A percentile compares a stretch with the other conserved stretches of the same genome.
Conservation (phyloP, 2,888 invertebrate genomes). For the Tyria jacobaeae region DNA sequence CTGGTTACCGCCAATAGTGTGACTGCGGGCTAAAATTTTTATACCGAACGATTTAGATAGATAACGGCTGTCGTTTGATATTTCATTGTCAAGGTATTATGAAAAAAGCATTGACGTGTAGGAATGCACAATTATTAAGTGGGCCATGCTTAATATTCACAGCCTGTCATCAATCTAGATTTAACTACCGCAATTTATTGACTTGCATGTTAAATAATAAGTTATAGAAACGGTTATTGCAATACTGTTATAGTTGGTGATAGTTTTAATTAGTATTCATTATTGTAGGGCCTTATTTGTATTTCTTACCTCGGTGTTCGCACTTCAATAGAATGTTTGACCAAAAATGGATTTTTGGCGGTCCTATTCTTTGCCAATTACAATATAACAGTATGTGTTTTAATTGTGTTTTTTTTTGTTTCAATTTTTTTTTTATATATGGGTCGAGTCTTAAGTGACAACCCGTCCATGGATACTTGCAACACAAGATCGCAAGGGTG, state of each 20-base stretch:
- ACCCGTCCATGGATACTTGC: too few species aligned
- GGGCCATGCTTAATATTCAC: constrained; percentile 36
- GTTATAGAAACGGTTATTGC: constrained; percentile 13
- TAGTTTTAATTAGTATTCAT: constrained; percentile 11
- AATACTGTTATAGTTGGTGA: constrained; percentile 13
- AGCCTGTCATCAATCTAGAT: constrained; percentile 23
- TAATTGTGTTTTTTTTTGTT: too few species aligned
- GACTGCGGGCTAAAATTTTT: constrained; percentile 7
- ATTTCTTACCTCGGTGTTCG: neutral
- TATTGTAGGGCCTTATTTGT: neutral
- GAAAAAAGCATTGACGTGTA: constrained; percentile 31
- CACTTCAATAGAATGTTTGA: too few species aligned
- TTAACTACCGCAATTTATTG: constrained; percentile 12
- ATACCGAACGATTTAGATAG: constrained; percentile 18
- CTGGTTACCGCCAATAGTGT: neutral
- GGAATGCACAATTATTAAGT: constrained; percentile 30
- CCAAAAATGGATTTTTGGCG: too few species aligned
- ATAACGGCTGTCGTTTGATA: constrained; percentile 37
- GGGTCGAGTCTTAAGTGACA: too few species aligned
- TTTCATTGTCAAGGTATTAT: constrained; percentile 41
- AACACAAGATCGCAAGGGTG: too few species aligned
- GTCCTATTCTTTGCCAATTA: too few species aligned
- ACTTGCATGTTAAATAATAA: constrained; percentile 18
- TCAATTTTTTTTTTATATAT: too few species aligned
- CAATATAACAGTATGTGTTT: too few species aligned